These are phyloP conservation scores for Dryocosmus kuriphilus DNA, from an alignment of 2,888 invertebrate genomes.

Conservation along the genomic window DNA sequence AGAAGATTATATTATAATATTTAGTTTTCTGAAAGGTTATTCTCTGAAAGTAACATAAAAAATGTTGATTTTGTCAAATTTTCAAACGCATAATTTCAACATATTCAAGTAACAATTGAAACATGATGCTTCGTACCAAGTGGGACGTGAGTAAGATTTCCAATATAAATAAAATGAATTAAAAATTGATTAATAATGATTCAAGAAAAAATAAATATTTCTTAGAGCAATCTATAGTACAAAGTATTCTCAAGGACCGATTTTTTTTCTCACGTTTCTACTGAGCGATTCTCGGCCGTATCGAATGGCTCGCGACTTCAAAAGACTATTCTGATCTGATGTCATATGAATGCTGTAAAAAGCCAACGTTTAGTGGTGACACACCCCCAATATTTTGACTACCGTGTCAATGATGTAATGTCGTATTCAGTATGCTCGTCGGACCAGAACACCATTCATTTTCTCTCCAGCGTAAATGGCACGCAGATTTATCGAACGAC, in stretches of 20 bases:
- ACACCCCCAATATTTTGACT: slow-evolving; percentile 78
- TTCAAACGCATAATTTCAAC: too few relatives aligned
- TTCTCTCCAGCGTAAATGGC: slow-evolving; percentile 58
- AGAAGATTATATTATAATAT: too few relatives aligned
- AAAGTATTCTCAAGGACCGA: neutral
- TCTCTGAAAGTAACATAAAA: too few relatives aligned
- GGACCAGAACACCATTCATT: slow-evolving; percentile 76
- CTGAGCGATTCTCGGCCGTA: neutral
- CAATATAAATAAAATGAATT: too few relatives aligned
- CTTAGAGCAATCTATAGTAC: neutral
- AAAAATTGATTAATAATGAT: too few relatives aligned
- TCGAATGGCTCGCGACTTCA: slow-evolving; percentile 32
- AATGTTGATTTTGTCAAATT: too few relatives aligned
- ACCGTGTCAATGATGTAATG: slow-evolving; percentile 72
- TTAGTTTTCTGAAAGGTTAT: too few relatives aligned
- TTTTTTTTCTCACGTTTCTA: slow-evolving; percentile 19
- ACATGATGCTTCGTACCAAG: too few relatives aligned
- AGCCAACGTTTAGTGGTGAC: slow-evolving; percentile 47
- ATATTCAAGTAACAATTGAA: too few relatives aligned
- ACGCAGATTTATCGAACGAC: slow-evolving; percentile 72
- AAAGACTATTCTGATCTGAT: slow-evolving; percentile 6
- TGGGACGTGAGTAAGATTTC: too few relatives aligned
- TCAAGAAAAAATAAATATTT: neutral
- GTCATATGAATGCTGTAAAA: slow-evolving; percentile 25
- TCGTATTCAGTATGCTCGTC: slow-evolving; percentile 73